These are phyloP conservation scores for Anoplopoma fimbria DNA, from an alignment of 2,113 vertebrate genomes.

Conservation along the genomic window DNA sequence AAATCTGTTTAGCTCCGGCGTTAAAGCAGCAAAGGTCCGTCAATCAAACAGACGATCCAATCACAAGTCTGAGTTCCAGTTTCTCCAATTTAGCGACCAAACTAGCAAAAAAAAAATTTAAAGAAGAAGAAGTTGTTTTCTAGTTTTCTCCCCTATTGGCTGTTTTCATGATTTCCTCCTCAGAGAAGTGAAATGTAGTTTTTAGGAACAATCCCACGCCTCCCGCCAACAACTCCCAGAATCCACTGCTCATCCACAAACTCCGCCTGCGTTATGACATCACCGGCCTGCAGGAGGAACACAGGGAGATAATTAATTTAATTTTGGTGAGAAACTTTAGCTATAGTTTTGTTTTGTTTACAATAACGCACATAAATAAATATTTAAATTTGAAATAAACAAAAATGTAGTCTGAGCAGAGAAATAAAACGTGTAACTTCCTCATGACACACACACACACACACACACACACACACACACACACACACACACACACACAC, in stretches of 20 bases:
- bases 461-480: not conserved
- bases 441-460: too few species aligned
- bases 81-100: too few species aligned
- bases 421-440: too few species aligned
- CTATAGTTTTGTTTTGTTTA: too few species aligned
- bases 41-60: not conserved
- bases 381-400: too few species aligned
- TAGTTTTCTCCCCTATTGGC: too few species aligned
- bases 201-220: constrained; percentile 80
- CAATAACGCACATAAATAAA: constrained; percentile 32
- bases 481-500: not conserved
- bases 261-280: constrained; percentile 75
- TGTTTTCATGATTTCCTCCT: not conserved
- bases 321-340: too few species aligned
- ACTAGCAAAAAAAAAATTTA: too few species aligned
- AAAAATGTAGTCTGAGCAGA: too few species aligned
- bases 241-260: constrained; percentile 81
- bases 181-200: constrained; percentile 77
- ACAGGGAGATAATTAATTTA: not conserved
- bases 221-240: constrained; percentile 69
- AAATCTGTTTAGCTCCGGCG: too few species aligned
- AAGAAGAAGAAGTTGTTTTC: not conserved
- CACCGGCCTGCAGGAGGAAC: constrained; percentile 73
- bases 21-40: too few species aligned
- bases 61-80: not conserved